These are phyloP conservation scores for Drosophila mimetica DNA, from an alignment of 2,888 invertebrate genomes.

Conservation along the genomic window DNA sequence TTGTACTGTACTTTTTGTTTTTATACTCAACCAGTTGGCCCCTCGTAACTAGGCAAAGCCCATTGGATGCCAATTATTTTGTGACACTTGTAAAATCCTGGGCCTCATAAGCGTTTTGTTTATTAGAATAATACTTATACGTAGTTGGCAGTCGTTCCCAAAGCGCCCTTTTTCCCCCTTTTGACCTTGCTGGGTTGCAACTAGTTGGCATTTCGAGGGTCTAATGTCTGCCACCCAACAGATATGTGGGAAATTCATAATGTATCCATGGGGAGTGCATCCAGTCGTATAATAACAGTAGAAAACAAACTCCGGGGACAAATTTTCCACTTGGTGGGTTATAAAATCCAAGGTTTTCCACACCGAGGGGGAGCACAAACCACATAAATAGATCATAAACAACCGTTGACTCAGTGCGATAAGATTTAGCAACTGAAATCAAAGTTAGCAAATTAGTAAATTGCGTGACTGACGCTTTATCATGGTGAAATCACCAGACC, in stretches of 20 bases:
- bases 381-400: slow-evolving; percentile 32
- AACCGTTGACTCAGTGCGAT: slow-evolving; percentile 19
- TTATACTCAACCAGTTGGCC: not conserved
- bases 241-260: not conserved
- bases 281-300: slow-evolving; percentile 28
- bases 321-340: slow-evolving; percentile 44
- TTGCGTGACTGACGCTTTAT: slow-evolving; percentile 8
- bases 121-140: slow-evolving; percentile 7
- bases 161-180: not conserved
- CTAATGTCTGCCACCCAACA: not conserved
- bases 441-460: slow-evolving; percentile 30
- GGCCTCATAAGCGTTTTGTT: slow-evolving; percentile 1
- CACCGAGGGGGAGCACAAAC: not conserved
- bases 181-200: slow-evolving; percentile 5
- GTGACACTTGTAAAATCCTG: slow-evolving; percentile 25
- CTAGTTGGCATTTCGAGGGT: slow-evolving; percentile 16
- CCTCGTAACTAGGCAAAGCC: not conserved
- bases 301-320: slow-evolving; percentile 20
- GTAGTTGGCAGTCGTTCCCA: slow-evolving; percentile 8
- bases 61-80: slow-evolving; percentile 31
- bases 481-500: slow-evolving; percentile 19
- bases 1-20: slow-evolving; percentile 12
- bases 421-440: slow-evolving; percentile 23
- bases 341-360: slow-evolving; percentile 4
- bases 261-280: slow-evolving; percentile 13